Base-by-base conservation (phyloP, 2,797 vertebrate species). In the Pangasius djambal region DNA sequence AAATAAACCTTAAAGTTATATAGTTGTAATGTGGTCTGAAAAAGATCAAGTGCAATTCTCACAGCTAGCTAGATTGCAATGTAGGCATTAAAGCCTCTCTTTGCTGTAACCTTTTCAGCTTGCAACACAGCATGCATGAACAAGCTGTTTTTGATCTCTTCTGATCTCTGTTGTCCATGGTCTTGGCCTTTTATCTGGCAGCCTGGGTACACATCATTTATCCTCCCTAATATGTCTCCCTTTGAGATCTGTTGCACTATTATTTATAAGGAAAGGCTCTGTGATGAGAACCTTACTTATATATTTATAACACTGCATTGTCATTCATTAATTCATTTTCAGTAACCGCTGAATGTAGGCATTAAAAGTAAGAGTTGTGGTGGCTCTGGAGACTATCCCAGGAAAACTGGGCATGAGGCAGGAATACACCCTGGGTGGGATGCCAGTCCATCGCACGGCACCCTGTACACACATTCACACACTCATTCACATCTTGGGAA, bases 141-240 rank as follows among this genome's bases (percentile, higher is more conserved):
- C 86, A 82, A 91, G 86, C 91, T 89, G 59, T 34, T 77, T 88
- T 86, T 61, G 81, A 74, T 83, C 83, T 85, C 50, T 61, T 63
- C 55, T 44, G 70, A 69, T 61, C 48, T 59, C 78, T 57, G 69
- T 50, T 55, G 31, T 74, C 77, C 40, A 72, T 74, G 69, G 63
- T 77, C 83, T 87, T 83, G 63, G 85, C 18, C 83, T 85, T 75
- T 74, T 77, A 67, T 72, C 83, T 85, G 67, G 67, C 63, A 31
- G 75, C 83, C 70, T 70, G 52, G 50, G 65, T 57, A 50, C n/a
- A 85, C 83, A 37, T 55, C 31, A 85, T 85, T 85, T 70, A 70
- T 55, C 50, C 67, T 55, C 6, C 31, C 50, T 55, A 70, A 72
- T 70, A 52, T 25, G 48, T 55, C 65, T 55, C 28, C 28, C n/a